Evolutionary conservation across 2,888 invertebrate genomes (phyloP).

Genomic region (Eurytoma californica): DNA sequence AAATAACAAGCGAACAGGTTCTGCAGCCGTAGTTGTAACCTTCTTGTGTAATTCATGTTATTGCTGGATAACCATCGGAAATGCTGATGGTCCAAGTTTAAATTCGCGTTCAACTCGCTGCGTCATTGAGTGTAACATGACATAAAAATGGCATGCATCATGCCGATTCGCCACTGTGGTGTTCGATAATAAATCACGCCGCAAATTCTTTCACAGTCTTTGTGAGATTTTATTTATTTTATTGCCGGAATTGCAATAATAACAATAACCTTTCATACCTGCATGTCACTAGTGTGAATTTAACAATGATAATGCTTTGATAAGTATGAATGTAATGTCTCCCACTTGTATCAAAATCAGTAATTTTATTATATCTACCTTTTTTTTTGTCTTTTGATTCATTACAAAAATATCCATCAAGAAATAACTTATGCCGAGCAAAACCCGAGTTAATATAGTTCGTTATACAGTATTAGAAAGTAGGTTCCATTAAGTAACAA

Average conservation of each 20-base stretch:
- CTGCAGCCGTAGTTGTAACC: background rate
- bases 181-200: background rate
- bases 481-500: too few species aligned
- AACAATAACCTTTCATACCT: too few species aligned
- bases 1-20: background rate
- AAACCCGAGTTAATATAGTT: too few species aligned
- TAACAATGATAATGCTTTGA: too few species aligned
- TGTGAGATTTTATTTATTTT: conserved; percentile 12
- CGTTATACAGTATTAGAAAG: too few species aligned
- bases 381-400: too few species aligned
- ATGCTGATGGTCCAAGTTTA: conserved; percentile 23
- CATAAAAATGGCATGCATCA: conserved; percentile 36
- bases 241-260: background rate
- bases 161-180: conserved; percentile 1
- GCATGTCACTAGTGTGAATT: too few species aligned
- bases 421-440: too few species aligned
- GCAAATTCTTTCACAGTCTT: background rate
- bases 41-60: conserved; percentile 48
- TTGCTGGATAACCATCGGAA: conserved; percentile 43
- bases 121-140: conserved; percentile 14
- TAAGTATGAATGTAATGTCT: too few species aligned
- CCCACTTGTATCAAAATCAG: too few species aligned
- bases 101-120: conserved; percentile 36
- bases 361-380: too few species aligned
- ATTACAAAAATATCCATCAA: too few species aligned